Evolutionary conservation across 1,140 invertebrate species (phyloP), one percentile per base, ranked within the genome.

Genomic region (Callitettix versicolor): DNA sequence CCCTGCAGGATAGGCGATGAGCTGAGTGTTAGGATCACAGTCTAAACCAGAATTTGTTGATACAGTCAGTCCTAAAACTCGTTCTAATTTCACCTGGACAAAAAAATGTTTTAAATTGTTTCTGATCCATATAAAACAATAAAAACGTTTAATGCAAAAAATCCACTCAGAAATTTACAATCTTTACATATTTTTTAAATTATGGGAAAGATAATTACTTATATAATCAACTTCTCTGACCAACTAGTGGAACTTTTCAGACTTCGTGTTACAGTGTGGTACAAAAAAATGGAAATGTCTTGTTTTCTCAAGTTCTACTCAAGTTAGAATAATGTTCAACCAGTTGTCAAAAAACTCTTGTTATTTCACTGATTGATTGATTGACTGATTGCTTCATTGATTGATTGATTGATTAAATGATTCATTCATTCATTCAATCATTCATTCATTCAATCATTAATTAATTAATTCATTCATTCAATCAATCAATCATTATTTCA

Each of bases 1-100:
- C 91, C 93, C 94, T 65, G 94, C 92, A 54, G 92, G 91, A 81
- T 96, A 97, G 9, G 91, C 92, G 59, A 97, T 81, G 50, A 85
- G 74, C 62, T 91, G 90, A 42, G 82, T 83, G 66, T 84, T 84
- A 34, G 84, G 81, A 69, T 95, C 89, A 71, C 85, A 89, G 71
- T 88, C 88, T 62, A 97, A 76, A 6, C 89, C 88, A 60, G 91
- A 87, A 79, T 95, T 95, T 67, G 81, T 90, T 65, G 82, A 81
- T 33, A 95, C 89, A 22, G 93, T 96, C 62, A 96, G 76, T 53
- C 94, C 94, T 60, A 95, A 75, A 50, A 97, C 91, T 62, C 84
- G 81, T 78, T 96, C 92, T 68, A 97, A 78, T 69, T 91, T 91
- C 64, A 96, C 89, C 93, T 96, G 78, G 65, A 86, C 82, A 38